phyloP scores from a whole-genome alignment of 1,140 invertebrate species.

The Elysia chlorotica region DNA sequence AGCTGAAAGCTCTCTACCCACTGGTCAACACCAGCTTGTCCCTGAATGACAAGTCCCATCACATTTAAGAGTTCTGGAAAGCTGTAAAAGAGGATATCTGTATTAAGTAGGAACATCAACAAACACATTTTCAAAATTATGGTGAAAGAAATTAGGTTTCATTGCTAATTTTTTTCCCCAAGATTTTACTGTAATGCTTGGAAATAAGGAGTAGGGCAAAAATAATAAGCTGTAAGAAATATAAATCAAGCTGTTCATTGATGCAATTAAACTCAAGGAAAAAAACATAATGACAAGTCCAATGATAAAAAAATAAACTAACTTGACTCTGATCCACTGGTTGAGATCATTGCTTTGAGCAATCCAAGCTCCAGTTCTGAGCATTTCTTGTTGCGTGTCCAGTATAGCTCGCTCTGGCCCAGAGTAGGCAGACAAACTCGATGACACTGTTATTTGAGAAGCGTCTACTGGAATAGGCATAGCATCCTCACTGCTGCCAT shows the following conservation, averaged over 20 bases:
- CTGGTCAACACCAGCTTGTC: constrained; percentile 37
- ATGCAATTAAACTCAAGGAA: too few species aligned
- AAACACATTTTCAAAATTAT: too few species aligned
- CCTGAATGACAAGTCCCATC: constrained; percentile 74
- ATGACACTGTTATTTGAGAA: constrained; percentile 3
- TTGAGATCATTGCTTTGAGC: neutral
- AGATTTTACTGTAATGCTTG: too few species aligned
- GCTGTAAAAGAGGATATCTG: too few species aligned
- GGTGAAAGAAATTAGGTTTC: too few species aligned
- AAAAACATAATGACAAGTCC: too few species aligned
- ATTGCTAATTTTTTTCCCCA: too few species aligned
- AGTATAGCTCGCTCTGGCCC: neutral
- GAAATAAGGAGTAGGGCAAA: too few species aligned
- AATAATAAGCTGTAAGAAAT: too few species aligned
- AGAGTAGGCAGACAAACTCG: neutral
- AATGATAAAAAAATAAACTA: too few species aligned
- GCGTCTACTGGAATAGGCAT: neutral
- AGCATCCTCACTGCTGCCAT: neutral
- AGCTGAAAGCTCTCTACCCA: constrained; percentile 79
- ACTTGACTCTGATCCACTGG: constrained; percentile 4
- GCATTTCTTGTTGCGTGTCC: neutral
- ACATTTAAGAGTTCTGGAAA: neutral
- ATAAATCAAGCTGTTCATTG: too few species aligned
- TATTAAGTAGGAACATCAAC: too few species aligned
- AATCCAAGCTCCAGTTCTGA: constrained; percentile 4